These are phyloP conservation scores for Nysson spinosus DNA, from an alignment of 2,888 invertebrate species.

Conservation along the genomic window DNA sequence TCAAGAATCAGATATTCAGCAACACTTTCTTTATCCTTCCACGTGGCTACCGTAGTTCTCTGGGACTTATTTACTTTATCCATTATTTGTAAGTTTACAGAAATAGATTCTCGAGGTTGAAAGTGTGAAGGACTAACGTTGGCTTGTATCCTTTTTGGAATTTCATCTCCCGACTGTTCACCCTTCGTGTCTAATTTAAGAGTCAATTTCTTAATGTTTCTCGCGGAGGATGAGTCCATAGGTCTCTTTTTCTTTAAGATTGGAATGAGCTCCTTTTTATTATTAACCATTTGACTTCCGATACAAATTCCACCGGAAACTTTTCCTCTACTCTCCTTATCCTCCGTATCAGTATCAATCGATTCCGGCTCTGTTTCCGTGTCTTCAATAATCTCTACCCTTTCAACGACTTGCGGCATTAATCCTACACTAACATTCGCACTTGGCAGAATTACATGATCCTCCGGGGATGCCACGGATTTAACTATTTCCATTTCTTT, in stretches of 20 bases:
- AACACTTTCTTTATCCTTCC: slow-evolving; percentile 69
- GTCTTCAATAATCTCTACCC: slow-evolving; percentile 78
- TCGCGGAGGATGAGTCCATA: slow-evolving; percentile 21
- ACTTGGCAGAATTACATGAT: slow-evolving; percentile 72
- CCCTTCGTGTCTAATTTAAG: slow-evolving; percentile 55
- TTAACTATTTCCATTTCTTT: slow-evolving; percentile 84
- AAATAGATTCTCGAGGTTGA: slow-evolving; percentile 23
- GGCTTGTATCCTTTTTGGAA: too few relatives aligned
- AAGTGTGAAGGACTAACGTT: not conserved
- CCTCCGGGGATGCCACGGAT: slow-evolving; percentile 80
- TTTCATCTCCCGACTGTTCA: slow-evolving; percentile 9
- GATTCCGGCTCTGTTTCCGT: slow-evolving; percentile 75
- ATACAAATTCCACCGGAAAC: slow-evolving; percentile 6
- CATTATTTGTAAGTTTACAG: slow-evolving; percentile 61
- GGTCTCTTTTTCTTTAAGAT: slow-evolving; percentile 60
- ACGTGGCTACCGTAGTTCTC: slow-evolving; percentile 60
- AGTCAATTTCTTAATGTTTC: slow-evolving; percentile 61
- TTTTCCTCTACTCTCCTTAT: slow-evolving; percentile 49
- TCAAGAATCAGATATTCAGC: slow-evolving; percentile 74
- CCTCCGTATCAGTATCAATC: slow-evolving; percentile 69
- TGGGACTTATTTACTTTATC: slow-evolving; percentile 63
- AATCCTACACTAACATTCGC: slow-evolving; percentile 70
- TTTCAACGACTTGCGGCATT: slow-evolving; percentile 76
- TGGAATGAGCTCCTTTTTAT: slow-evolving; percentile 57
- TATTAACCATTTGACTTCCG: slow-evolving; percentile 26